Evolutionary conservation across 2,797 vertebrate genomes (phyloP), one percentile per base, ranked within the genome.

Genomic region (Caiman crocodilus): DNA sequence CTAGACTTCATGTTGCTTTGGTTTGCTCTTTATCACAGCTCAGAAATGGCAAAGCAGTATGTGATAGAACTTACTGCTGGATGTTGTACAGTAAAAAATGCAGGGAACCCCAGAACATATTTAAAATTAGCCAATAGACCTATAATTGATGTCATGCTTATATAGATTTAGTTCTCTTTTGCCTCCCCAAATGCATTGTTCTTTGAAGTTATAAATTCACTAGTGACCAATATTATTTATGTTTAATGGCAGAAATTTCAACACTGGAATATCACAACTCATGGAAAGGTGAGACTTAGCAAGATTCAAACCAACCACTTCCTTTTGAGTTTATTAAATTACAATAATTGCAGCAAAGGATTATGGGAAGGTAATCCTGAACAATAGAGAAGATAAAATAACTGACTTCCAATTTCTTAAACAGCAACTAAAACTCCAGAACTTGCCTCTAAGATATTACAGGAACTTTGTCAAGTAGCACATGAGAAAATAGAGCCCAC

Each of bases 401-500:
- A 91, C 94, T 90, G 93, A 96, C 94, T 96, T 67, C 85, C 85
- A 82, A 90, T 87, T 97, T 95, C 95, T 97, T 97, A 97, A 98
- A 98, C 86, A 98, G 96, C 98, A 98, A 96, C 96, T 94, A 92
- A 90, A 97, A 98, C 93, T 98, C 98, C 95, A 97, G 97, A 97
- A 98, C 98, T 98, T 98, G 98, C 98, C 98, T 98, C 95, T 95
- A 94, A 98, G 98, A 98, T 98, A 98, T 98, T 98, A 98, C 98
- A 98, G 98, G 97, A 98, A 98, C 98, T 98, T 98, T 98, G 98
- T 98, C 97, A 98, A 98, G 98, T 98, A 98, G 98, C 98, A 98
- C 98, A 98, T 91, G 97, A 98, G 97, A 98, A 98, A 98, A 98
- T 97, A 98, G 97, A 98, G 98, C 98, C 98, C 97, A 97, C 96